Percentiles rank a stretch among this genome's conserved stretches.
Conservation (phyloP, 2,113 vertebrate species). For the Peromyscus leucopus region DNA sequence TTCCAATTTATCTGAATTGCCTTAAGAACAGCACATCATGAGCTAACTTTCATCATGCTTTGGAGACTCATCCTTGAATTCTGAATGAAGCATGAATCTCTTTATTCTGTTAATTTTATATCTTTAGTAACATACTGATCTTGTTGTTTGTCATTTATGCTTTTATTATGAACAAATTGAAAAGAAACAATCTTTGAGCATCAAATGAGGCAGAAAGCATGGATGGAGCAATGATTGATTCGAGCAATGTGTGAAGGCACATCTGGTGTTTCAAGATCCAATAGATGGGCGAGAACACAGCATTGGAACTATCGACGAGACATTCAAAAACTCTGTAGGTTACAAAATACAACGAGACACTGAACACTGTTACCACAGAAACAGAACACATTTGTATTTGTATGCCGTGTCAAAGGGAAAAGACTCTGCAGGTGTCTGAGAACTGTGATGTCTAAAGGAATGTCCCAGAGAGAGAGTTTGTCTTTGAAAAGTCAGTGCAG, state of each 20-base stretch:
- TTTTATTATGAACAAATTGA: neutral
- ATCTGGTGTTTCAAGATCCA: neutral
- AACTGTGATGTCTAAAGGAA: neutral
- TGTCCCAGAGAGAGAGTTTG: neutral
- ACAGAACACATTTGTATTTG: neutral
- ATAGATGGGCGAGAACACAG: neutral
- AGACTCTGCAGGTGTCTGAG: too few species aligned
- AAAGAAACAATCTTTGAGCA: neutral
- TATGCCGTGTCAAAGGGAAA: neutral
- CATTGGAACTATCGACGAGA: fast-evolving
- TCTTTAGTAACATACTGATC: neutral
- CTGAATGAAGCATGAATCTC: neutral
- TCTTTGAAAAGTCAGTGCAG: neutral
- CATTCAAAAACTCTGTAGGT: neutral
- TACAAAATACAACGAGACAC: neutral
- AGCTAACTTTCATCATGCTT: neutral
- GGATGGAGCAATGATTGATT: neutral
- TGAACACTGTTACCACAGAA: neutral
- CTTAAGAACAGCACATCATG: neutral
- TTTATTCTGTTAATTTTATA: neutral
- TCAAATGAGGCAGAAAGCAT: neutral
- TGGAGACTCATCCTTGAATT: neutral
- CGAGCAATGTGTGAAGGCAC: neutral
- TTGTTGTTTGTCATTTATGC: neutral
- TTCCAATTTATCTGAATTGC: fast-evolving